phyloP scores from a whole-genome alignment of 2,113 vertebrate genomes.

The Hiodon tergisus region DNA sequence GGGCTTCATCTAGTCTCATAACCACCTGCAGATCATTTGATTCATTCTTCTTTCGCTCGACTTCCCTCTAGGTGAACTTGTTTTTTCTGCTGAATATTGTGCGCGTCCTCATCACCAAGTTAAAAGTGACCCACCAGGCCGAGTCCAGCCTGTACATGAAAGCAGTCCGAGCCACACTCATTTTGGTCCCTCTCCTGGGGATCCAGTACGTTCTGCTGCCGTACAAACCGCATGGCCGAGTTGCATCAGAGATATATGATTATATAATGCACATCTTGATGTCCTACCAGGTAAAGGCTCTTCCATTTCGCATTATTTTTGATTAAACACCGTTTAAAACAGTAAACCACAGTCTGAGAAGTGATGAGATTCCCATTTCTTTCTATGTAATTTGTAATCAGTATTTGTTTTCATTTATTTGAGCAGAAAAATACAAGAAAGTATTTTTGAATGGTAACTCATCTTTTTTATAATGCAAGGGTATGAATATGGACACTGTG shows the following conservation, averaged over 20 bases:
- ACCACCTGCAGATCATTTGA: background rate
- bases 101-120: conserved; percentile 93
- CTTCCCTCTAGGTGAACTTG: conserved; percentile 76
- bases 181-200: conserved; percentile 87
- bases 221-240: conserved; percentile 78
- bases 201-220: conserved; percentile 91
- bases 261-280: conserved; percentile 94
- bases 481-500: no score
- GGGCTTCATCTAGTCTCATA: no score
- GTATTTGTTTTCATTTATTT: no score
- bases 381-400: no score
- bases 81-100: conserved; percentile 96
- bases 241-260: conserved; percentile 87
- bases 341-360: no score
- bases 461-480: no score
- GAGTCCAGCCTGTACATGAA: conserved; percentile 99
- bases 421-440: no score
- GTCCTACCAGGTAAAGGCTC: conserved; percentile 81
- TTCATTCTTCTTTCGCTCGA: background rate
- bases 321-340: no score
- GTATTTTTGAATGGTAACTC: no score
- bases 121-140: conserved; percentile 92
- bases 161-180: conserved; percentile 90
- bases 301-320: no score
- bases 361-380: no score